These are phyloP conservation scores for Corythaeola cristata DNA, from an alignment of 2,113 vertebrate species.

Conservation along the genomic window DNA sequence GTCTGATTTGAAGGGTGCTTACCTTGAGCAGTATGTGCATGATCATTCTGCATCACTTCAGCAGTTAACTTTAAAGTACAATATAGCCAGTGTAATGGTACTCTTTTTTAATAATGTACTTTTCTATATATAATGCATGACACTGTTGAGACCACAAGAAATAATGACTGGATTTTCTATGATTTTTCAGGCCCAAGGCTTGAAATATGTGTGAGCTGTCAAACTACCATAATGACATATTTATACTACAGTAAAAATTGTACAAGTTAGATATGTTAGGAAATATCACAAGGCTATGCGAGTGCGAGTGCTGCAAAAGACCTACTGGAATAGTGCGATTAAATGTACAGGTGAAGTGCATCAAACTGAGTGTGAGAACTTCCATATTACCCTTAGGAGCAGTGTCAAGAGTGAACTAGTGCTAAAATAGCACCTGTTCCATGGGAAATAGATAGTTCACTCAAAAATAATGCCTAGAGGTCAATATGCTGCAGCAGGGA, in stretches of 20 bases:
- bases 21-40: background rate
- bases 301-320: background rate
- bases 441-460: background rate
- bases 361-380: background rate
- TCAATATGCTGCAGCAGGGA: background rate
- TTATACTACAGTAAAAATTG: background rate
- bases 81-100: background rate
- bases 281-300: background rate
- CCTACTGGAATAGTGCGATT: background rate
- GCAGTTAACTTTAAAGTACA: background rate
- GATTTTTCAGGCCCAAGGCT: background rate
- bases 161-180: background rate
- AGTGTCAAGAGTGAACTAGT: background rate
- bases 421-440: background rate
- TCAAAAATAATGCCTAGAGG: background rate
- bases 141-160: background rate
- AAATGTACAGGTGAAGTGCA: background rate
- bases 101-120: background rate
- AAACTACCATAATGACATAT: background rate
- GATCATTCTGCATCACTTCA: background rate
- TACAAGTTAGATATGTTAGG: background rate
- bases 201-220: background rate
- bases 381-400: background rate
- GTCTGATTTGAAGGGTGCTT: background rate
- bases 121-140: background rate